A percentile compares a stretch with the other conserved stretches of the same genome.
Evolutionary conservation across 2,888 invertebrate species (phyloP).

Genomic region (Mythimna ferrago): DNA sequence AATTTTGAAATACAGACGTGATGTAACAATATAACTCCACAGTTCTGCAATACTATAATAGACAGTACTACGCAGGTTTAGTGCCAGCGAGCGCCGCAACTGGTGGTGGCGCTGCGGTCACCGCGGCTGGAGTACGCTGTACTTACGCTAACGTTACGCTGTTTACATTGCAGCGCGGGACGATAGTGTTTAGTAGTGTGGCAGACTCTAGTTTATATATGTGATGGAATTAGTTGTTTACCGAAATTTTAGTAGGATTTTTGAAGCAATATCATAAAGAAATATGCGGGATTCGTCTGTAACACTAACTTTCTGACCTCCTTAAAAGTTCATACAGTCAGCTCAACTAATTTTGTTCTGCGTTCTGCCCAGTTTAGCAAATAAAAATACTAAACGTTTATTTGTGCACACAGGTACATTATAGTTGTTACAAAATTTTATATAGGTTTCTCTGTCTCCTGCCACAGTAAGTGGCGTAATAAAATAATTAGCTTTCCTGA

Average conservation of each 20-base stretch:
- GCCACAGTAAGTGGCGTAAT: too few relatives aligned
- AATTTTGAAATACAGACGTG: neutral
- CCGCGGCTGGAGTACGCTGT: constrained; percentile 8
- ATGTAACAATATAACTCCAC: neutral
- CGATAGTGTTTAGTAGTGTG: constrained; percentile 10
- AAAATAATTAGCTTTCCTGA: too few relatives aligned
- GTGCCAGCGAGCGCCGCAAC: constrained; percentile 33
- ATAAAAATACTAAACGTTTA: too few relatives aligned
- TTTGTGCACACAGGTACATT: too few relatives aligned
- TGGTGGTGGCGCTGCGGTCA: constrained; percentile 42
- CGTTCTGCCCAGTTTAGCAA: neutral
- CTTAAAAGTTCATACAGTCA: neutral
- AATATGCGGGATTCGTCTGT: neutral
- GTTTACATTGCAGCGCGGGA: constrained; percentile 15
- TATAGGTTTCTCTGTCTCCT: too few relatives aligned
- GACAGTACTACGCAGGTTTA: constrained; percentile 7
- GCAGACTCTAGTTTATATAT: constrained; percentile 21
- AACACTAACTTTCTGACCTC: neutral
- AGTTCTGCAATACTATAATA: neutral
- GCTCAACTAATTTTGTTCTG: neutral
- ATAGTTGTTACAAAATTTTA: too few relatives aligned
- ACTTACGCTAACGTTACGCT: constrained; percentile 22
- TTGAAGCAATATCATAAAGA: neutral
- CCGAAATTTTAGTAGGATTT: neutral
- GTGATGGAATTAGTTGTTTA: constrained; percentile 1